Percentiles rank a stretch among this genome's conserved stretches.
These are phyloP conservation scores for Pyrocoelia pectoralis DNA, from an alignment of 2,888 invertebrate species.

Conservation along the genomic window DNA sequence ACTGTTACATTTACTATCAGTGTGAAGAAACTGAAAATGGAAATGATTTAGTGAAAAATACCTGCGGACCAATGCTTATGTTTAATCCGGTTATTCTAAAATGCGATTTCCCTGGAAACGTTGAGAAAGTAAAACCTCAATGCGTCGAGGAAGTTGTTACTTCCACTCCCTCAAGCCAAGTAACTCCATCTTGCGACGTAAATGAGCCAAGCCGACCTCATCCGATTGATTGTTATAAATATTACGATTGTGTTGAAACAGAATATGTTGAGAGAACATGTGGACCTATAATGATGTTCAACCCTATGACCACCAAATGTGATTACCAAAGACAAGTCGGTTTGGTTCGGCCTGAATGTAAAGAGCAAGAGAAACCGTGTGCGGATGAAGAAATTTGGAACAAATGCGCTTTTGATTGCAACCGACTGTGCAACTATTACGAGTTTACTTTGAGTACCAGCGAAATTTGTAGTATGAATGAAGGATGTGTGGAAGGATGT, in stretches of 20 bases:
- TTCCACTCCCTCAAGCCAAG: too few relatives aligned
- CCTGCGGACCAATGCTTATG: slow-evolving; percentile 70
- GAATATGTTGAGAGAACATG: neutral
- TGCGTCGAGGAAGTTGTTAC: neutral
- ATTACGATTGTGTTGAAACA: neutral
- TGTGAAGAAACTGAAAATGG: slow-evolving; percentile 62
- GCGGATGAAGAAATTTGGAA: slow-evolving; percentile 65
- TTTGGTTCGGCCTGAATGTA: slow-evolving; percentile 5
- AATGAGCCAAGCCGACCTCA: neutral
- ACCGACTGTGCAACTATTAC: slow-evolving; percentile 74
- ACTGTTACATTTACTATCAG: slow-evolving; percentile 76
- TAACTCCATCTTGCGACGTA: neutral
- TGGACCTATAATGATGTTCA: neutral
- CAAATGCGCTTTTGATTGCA: slow-evolving; percentile 77
- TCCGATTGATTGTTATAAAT: neutral
- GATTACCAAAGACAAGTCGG: neutral
- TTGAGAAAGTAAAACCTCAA: neutral
- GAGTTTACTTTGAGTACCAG: slow-evolving; percentile 56
- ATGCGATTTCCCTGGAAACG: slow-evolving; percentile 55
- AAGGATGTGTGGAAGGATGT: slow-evolving; percentile 54
- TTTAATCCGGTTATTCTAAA: slow-evolving; percentile 71
- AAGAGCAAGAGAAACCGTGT: neutral
- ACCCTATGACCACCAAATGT: neutral
- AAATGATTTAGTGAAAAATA: slow-evolving; percentile 65
- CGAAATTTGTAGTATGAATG: slow-evolving; percentile 60